Evolutionary conservation across 1,140 invertebrate species (phyloP).

Genomic region (Anastatus disparis): DNA sequence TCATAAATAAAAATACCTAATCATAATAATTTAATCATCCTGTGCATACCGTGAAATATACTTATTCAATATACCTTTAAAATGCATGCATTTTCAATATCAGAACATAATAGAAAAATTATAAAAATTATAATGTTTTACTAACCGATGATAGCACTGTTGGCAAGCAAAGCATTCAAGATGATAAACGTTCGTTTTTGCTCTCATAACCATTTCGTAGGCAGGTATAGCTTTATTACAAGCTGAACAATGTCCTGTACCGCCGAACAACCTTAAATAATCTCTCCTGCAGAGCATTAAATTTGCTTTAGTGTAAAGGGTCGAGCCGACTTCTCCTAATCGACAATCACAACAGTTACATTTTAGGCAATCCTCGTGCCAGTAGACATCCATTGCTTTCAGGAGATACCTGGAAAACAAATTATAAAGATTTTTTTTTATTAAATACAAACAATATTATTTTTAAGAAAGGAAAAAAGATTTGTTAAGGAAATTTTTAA

Average conservation of each 20-base stretch:
- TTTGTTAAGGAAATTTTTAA: too few species aligned
- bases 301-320: slow-evolving; percentile 95
- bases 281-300: slow-evolving; percentile 97
- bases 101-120: too few species aligned
- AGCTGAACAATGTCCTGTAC: slow-evolving; percentile 92
- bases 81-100: too few species aligned
- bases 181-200: slow-evolving; percentile 95
- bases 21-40: too few species aligned
- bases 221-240: slow-evolving; percentile 97
- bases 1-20: too few species aligned
- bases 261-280: slow-evolving; percentile 94
- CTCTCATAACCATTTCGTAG: slow-evolving; percentile 99
- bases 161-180: slow-evolving; percentile 98
- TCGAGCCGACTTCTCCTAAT: slow-evolving; percentile 96
- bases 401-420: slow-evolving; percentile 71
- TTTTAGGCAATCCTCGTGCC: slow-evolving; percentile 98
- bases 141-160: slow-evolving; percentile 97
- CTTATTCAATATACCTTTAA: too few species aligned
- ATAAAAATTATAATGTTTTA: too few species aligned
- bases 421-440: too few species aligned
- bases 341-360: slow-evolving; percentile 97
- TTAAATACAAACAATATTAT: too few species aligned
- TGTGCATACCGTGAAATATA: too few species aligned
- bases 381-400: slow-evolving; percentile 91
- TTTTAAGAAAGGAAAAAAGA: too few species aligned